Evolutionary conservation across 2,113 vertebrate genomes (phyloP).

Genomic region (Gymnarchus niloticus): DNA sequence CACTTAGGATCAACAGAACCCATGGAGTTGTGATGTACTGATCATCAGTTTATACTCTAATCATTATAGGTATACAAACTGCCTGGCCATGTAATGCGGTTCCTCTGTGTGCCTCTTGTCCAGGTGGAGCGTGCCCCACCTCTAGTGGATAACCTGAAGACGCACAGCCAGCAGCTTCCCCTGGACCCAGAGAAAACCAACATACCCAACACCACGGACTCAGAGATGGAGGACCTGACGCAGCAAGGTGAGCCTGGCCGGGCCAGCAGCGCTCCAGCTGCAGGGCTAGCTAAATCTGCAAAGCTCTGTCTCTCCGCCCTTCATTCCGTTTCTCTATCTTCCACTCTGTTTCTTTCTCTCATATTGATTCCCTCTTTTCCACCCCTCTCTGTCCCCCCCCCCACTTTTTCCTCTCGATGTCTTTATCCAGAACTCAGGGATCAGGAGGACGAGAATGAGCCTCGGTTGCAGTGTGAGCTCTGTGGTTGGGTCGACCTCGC

Average conservation of each 20-base stretch:
- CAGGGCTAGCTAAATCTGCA: no score
- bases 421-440: constrained; percentile 46
- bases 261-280: neutral
- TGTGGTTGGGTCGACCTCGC: constrained; percentile 92
- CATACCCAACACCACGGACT: constrained; percentile 74
- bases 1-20: no score
- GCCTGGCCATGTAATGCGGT: neutral
- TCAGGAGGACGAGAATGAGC: constrained; percentile 60
- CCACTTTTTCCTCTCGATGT: neutral
- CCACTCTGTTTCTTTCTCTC: no score
- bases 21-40: no score
- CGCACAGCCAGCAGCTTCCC: constrained; percentile 76
- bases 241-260: constrained; percentile 64
- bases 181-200: constrained; percentile 75
- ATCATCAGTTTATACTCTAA: no score
- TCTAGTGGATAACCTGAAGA: constrained; percentile 81
- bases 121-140: constrained; percentile 87
- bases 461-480: constrained; percentile 91
- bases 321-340: no score
- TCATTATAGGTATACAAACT: neutral
- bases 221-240: constrained; percentile 82
- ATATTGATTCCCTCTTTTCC: no score
- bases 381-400: neutral
- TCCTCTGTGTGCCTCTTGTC: neutral
- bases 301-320: no score